Base-by-base conservation (phyloP, 1,140 invertebrate genomes). In the Drosophila varians region DNA sequence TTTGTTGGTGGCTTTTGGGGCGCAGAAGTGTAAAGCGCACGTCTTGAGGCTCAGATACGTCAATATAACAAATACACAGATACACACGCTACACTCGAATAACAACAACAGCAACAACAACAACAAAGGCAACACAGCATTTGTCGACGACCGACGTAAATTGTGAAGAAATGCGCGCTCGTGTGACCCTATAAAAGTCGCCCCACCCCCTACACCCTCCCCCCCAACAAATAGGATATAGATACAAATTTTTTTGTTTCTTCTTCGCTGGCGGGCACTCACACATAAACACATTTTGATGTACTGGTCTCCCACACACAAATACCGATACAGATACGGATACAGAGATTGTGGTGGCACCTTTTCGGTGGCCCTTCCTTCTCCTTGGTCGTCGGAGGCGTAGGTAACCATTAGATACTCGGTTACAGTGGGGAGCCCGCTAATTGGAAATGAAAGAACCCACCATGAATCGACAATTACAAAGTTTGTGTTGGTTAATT, bases 131-230 rank as follows among this genome's bases (percentile, higher is more conserved):
- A 14, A 14, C 34, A 54, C 42, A 64, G 34, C 42, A 65, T 16
- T 23, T 3, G 70, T 70, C 62, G 69, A 61, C 51, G 74, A 53
- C 9, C 75, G 53, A 79, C 66, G 76, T 73, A 74, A 84, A 84
- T 84, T 84, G 80, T 84, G 76, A 84, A 84, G 80, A 84, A 84
- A 84, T 84, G 80, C 76, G 82, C 80, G 80, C 82, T 87, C 76
- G 80, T 84, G 82, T 84, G 80, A 84, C 80, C 73, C 76, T 77
- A 78, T 65, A 78, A 74, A 58, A 61, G 61, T 73, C 23, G 48
- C 56, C 38, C 55, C 71, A 54, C 23, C 58, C 31, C 31, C 21
- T 36, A 28, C 28, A 2, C 40, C 25, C 38, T 8, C 9, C 21
- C 8, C 38, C 26, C 28, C 78, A 77, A 68, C 77, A 90, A 89